phyloP scores from a whole-genome alignment of 2,113 vertebrate genomes.

The Sminthopsis crassicaudata region DNA sequence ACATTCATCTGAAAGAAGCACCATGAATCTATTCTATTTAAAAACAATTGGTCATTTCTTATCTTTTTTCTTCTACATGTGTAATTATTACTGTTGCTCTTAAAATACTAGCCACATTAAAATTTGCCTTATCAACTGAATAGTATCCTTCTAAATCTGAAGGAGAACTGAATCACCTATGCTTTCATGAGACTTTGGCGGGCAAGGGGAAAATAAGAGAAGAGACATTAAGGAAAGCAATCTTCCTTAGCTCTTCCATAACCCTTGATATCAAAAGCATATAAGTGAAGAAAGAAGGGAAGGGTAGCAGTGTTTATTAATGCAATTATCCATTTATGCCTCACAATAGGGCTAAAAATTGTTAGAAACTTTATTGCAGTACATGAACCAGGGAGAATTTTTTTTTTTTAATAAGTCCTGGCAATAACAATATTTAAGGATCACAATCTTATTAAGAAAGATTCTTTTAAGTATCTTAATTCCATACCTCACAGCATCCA shows the following conservation, averaged over 20 bases:
- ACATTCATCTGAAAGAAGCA: background rate
- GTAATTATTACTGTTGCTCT: background rate
- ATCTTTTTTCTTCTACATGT: background rate
- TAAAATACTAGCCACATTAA: background rate
- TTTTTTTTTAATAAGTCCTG: background rate
- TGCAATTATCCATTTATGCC: background rate
- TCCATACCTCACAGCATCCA: constrained; percentile 97
- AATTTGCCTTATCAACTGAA: background rate
- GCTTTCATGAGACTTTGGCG: background rate
- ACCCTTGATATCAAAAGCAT: background rate
- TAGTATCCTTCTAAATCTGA: background rate
- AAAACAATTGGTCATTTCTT: background rate
- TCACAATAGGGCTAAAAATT: background rate
- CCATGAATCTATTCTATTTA: background rate
- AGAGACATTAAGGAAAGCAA: background rate
- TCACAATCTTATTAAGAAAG: constrained; percentile 40
- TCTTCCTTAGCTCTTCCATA: background rate
- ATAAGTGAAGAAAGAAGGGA: background rate
- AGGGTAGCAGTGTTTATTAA: background rate
- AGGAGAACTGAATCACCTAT: background rate
- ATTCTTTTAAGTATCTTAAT: constrained; percentile 61
- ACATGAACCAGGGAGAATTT: background rate
- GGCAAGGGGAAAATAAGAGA: background rate
- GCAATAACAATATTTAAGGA: constrained; percentile 4
- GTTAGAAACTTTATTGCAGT: background rate